Conservation (phyloP, 1,140 invertebrate species). For the Brachystomella parvula region DNA sequence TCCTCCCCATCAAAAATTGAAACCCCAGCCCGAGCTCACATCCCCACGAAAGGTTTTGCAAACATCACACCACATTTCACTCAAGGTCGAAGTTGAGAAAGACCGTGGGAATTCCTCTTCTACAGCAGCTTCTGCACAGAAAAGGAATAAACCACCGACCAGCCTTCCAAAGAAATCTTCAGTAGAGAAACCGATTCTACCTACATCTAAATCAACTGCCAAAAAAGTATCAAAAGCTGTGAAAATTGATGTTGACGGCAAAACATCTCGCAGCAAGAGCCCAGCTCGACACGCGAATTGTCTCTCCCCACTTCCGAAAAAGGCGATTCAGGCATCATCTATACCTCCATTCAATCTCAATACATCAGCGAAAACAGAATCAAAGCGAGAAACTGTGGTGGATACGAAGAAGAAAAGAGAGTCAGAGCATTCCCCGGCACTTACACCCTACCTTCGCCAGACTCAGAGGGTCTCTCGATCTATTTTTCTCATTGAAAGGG, state of each 20-base stretch:
- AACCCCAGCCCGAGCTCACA: slow-evolving; percentile 45
- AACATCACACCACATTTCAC: slow-evolving; percentile 38
- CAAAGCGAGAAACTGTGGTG: not conserved
- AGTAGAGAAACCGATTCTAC: slow-evolving; percentile 28
- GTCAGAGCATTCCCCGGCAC: slow-evolving; percentile 20
- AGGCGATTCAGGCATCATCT: slow-evolving; percentile 2
- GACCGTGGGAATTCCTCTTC: slow-evolving; percentile 11
- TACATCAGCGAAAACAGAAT: not conserved
- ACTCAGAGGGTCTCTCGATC: slow-evolving; percentile 33
- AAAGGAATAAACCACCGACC: not conserved
- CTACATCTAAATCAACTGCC: slow-evolving; percentile 11
- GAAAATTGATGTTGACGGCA: slow-evolving; percentile 20
- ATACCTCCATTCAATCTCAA: no score
- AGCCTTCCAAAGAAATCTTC: slow-evolving; percentile 18
- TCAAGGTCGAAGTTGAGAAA: slow-evolving; percentile 37
- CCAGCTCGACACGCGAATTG: slow-evolving; percentile 32
- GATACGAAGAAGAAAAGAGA: not conserved
- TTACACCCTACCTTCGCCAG: slow-evolving; percentile 35
- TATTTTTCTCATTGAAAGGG: slow-evolving; percentile 18
- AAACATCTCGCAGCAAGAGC: slow-evolving; percentile 35
- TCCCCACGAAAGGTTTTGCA: slow-evolving; percentile 54
- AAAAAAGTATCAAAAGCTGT: slow-evolving; percentile 26
- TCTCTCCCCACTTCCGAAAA: slow-evolving; percentile 19
- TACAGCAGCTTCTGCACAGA: not conserved
- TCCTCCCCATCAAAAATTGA: slow-evolving; percentile 27